phyloP scores from a whole-genome alignment of 2,113 vertebrate genomes.

The Mesocricetus auratus region DNA sequence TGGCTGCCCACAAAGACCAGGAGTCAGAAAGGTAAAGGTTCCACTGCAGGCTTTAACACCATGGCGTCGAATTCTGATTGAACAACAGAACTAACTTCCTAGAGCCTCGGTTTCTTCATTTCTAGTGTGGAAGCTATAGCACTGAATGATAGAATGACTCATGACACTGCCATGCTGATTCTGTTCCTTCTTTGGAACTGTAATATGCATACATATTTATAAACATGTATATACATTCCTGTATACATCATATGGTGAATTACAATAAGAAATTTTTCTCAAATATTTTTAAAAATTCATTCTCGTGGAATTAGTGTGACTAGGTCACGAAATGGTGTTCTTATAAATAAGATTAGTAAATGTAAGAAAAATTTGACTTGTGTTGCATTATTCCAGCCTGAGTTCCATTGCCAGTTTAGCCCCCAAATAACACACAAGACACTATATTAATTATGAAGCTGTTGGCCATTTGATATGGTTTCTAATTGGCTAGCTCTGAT shows the following conservation, averaged over 20 bases:
- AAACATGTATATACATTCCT: background rate
- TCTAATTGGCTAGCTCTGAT: too few species aligned
- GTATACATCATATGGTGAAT: background rate
- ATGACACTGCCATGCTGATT: background rate
- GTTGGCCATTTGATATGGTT: too few species aligned
- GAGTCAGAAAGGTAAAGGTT: background rate
- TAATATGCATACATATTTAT: background rate
- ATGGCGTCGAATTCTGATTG: background rate
- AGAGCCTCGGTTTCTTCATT: background rate
- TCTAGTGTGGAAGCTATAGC: background rate
- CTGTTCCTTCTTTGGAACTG: background rate
- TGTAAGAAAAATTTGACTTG: background rate
- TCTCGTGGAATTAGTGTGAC: background rate
- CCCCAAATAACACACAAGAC: too few species aligned
- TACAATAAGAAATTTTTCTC: background rate
- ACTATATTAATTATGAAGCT: too few species aligned
- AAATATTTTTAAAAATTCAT: background rate
- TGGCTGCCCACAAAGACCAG: background rate
- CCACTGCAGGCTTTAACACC: background rate
- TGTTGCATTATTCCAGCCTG: too few species aligned
- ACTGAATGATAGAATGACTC: background rate
- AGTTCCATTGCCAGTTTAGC: too few species aligned
- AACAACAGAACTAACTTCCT: background rate
- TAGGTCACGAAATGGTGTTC: background rate
- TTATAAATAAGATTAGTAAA: background rate